phyloP scores from a whole-genome alignment of 2,888 invertebrate genomes.

The Apodemia mormo region DNA sequence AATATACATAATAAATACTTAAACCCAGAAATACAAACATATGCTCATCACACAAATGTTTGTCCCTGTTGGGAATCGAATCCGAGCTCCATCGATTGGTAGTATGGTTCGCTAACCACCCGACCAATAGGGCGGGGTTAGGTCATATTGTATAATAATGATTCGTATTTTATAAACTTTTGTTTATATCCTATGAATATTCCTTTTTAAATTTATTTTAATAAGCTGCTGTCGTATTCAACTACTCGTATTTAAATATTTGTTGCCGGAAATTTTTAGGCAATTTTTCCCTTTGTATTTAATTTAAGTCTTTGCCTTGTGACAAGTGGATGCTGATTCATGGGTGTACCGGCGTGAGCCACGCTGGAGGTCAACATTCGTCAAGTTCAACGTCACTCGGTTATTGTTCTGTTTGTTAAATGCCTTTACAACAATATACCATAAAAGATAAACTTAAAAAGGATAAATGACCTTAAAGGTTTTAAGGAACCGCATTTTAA shows the following conservation, averaged over 20 bases:
- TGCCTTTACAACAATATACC: slow-evolving; percentile 63
- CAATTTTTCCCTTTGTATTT: neutral
- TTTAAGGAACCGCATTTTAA: slow-evolving; percentile 47
- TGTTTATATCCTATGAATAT: neutral
- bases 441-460: slow-evolving; percentile 54
- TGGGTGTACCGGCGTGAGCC: slow-evolving; percentile 39
- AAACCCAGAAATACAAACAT: too few relatives aligned
- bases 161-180: too few relatives aligned
- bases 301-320: neutral
- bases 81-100: too few relatives aligned
- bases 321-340: slow-evolving; percentile 47
- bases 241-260: neutral
- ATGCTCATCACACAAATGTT: too few relatives aligned
- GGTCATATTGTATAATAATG: too few relatives aligned
- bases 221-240: neutral
- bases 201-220: slow-evolving; percentile 23
- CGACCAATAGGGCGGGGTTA: too few relatives aligned
- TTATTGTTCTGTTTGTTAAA: slow-evolving; percentile 58
- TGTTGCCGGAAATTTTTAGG: slow-evolving; percentile 4
- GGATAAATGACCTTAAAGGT: slow-evolving; percentile 59
- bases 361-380: slow-evolving; percentile 60
- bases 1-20: too few relatives aligned
- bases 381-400: slow-evolving; percentile 66
- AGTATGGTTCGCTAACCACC: too few relatives aligned
- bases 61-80: too few relatives aligned